Conservation (phyloP, 53 echinoderm and acorn worm genomes). For the Glandiceps talaboti region DNA sequence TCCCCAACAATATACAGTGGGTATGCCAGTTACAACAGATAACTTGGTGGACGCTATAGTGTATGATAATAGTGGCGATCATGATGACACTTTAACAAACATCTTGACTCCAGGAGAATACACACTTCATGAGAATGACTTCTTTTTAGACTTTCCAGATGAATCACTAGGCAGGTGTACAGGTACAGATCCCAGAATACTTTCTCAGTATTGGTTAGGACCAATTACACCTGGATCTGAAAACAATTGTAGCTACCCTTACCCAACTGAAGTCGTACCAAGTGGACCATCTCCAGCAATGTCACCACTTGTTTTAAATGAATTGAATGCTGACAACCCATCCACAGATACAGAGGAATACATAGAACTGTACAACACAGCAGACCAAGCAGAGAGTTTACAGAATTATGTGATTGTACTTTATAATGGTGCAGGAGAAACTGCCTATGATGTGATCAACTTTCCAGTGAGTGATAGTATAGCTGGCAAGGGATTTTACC, state of each 20-base stretch:
- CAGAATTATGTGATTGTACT: conserved; percentile 58
- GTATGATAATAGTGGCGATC: conserved; percentile 26
- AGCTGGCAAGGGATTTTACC: conserved; percentile 27
- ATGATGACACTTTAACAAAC: conserved; percentile 13
- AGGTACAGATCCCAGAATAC: conserved; percentile 26
- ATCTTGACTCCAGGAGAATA: conserved; percentile 37
- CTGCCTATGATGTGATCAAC: conserved; percentile 43
- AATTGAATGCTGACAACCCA: conserved; percentile 65
- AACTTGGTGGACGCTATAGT: conserved; percentile 67
- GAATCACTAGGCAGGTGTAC: conserved; percentile 33
- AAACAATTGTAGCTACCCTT: conserved; percentile 32
- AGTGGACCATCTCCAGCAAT: conserved; percentile 20
- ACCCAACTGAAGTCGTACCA: neutral
- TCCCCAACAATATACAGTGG: conserved; percentile 19
- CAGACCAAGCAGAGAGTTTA: conserved; percentile 21
- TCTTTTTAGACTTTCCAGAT: conserved; percentile 1
- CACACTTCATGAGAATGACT: conserved; percentile 14
- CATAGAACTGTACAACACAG: conserved; percentile 73
- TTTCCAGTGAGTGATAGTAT: conserved; percentile 25
- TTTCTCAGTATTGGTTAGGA: conserved; percentile 19
- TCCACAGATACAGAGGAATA: conserved; percentile 34
- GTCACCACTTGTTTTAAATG: conserved; percentile 36
- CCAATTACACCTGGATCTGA: conserved; percentile 27
- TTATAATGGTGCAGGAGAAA: conserved; percentile 54
- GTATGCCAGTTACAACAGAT: conserved; percentile 18